Conservation (phyloP, 1,140 invertebrate genomes). For the Ceratitis capitata region DNA sequence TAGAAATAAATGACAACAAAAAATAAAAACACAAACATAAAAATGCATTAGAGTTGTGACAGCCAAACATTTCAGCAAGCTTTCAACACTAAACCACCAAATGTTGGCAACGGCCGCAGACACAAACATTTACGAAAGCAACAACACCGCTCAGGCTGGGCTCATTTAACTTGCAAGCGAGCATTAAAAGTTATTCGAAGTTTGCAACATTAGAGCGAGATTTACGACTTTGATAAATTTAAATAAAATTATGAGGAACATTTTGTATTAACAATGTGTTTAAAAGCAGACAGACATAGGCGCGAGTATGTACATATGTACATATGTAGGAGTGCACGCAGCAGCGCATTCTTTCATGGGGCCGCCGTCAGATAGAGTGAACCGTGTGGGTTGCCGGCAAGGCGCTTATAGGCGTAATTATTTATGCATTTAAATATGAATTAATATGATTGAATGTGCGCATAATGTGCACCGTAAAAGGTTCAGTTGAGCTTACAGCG, state of each 20-base stretch:
- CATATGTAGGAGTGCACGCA: background rate
- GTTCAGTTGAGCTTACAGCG: too few relatives aligned
- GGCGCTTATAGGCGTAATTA: background rate
- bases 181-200: background rate
- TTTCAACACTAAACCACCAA: background rate
- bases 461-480: background rate
- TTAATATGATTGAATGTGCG: background rate
- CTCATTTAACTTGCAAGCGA: background rate
- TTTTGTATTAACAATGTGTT: background rate
- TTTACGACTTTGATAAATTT: slow-evolving; percentile 3
- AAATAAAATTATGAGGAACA: slow-evolving; percentile 26
- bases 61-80: background rate
- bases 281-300: too few relatives aligned
- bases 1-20: background rate
- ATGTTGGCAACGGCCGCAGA: background rate
- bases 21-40: background rate
- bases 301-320: too few relatives aligned
- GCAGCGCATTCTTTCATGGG: background rate
- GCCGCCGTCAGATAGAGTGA: background rate
- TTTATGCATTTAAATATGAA: background rate
- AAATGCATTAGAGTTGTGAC: background rate
- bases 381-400: background rate
- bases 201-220: slow-evolving; percentile 26
- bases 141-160: background rate
- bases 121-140: background rate